Evolutionary conservation across 2,113 vertebrate species (phyloP).

Genomic region (Corynorhinus townsendii): DNA sequence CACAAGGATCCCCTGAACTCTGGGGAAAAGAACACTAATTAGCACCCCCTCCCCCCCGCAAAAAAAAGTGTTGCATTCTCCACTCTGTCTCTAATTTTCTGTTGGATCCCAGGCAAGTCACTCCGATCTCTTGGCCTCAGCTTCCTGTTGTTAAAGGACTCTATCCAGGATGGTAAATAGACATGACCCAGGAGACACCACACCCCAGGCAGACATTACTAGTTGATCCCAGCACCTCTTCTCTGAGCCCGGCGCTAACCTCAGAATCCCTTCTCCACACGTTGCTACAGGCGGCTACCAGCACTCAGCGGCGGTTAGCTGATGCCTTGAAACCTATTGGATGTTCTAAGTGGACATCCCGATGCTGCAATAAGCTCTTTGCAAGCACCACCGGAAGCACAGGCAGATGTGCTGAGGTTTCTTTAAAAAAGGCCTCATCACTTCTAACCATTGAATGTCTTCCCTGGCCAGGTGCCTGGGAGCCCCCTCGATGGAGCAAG

Average conservation of each 20-base stretch:
- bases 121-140: not conserved
- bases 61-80: not conserved
- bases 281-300: not conserved
- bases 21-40: not conserved
- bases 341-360: not conserved
- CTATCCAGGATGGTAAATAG: not conserved
- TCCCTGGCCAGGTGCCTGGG: not conserved
- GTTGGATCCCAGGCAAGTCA: not conserved
- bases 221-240: not conserved
- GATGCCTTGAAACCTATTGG: not conserved
- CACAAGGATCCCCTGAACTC: not conserved
- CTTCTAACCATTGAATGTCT: not conserved
- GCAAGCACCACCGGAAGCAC: not conserved
- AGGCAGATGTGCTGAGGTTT: not conserved
- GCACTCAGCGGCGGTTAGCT: too few relatives aligned
- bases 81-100: not conserved
- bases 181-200: fast-evolving
- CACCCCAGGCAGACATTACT: not conserved
- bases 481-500: not conserved
- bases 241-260: not conserved
- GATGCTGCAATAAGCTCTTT: fast-evolving
- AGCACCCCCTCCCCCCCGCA: not conserved
- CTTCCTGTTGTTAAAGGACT: not conserved
- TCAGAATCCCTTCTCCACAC: conserved; percentile 7
- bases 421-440: not conserved